Evolutionary conservation across 1,140 invertebrate genomes (phyloP), one percentile per base, ranked within the genome.

Genomic region (Mactra quadrangularis): DNA sequence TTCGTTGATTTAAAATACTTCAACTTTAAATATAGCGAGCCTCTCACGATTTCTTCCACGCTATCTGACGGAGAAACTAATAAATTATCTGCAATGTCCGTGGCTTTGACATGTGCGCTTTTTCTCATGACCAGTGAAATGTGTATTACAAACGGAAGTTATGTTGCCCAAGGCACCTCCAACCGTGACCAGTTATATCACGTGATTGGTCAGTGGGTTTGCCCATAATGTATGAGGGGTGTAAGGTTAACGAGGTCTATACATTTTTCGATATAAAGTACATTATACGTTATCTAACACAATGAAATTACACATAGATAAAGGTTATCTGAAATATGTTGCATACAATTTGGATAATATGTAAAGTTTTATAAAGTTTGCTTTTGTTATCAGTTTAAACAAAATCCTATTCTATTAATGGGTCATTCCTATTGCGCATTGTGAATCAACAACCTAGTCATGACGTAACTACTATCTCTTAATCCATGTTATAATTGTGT

Each of bases 401-500:
- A 33, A n/a, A 19, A 22, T 55, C 33, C 78, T 47, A 45, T 33
- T 45, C 3, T 41, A n/a, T 59, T 17, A 50, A 64, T 82, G 79
- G 70, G 19, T 1, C 29, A 11, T 27, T 17, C 70, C 70, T 72
- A 82, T 82, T 82, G 79, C 79, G 70, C 59, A 82, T 60, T 45
- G 68, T 52, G 79, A 62, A 68, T 82, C 71, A 82, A 82, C 70
- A 62, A 41, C 53, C 47, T 45, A 41, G 25, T 47, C 60, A 75
- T 82, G 79, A 82, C 79, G 79, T 82, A 82, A 82, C 72, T 68
- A 57, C 79, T 71, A 66, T 66, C 59, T 66, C 59, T 45, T 55
- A 75, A 82, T 74, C 76, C 55, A 52, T 68, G 29, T 15, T 17
- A 19, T 71, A 22, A 38, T 82, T 35, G 45, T 74, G 33, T 66